phyloP scores from a whole-genome alignment of 2,797 vertebrate genomes.

The Remorina albescens region DNA sequence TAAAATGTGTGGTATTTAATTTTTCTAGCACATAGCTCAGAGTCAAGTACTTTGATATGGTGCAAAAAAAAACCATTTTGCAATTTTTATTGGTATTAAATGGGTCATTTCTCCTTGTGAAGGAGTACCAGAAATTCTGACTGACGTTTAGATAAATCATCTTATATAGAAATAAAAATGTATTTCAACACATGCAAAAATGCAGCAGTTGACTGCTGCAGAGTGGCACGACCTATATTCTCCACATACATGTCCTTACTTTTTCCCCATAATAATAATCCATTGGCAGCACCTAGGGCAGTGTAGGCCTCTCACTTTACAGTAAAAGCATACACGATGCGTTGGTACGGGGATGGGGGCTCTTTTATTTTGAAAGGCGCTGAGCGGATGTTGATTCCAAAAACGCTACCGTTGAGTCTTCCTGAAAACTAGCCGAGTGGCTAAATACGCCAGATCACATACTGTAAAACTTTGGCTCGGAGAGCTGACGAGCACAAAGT shows the following conservation, averaged over 20 bases:
- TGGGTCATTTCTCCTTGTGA: background rate
- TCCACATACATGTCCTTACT: background rate
- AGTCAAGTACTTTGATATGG: background rate
- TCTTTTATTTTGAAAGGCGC: constrained; percentile 69
- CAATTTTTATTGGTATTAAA: background rate
- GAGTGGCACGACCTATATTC: background rate
- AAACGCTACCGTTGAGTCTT: constrained; percentile 44
- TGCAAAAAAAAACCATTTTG: background rate
- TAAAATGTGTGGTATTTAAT: background rate
- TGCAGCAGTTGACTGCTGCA: background rate
- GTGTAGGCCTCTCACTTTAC: background rate
- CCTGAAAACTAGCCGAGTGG: constrained; percentile 55
- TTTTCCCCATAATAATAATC: background rate
- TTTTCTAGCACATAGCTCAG: background rate
- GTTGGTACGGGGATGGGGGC: accelerated
- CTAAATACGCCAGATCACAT: constrained; percentile 33
- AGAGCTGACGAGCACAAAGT: background rate
- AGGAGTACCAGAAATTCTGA: background rate
- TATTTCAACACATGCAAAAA: background rate
- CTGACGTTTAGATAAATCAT: background rate
- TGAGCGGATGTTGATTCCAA: constrained; percentile 75
- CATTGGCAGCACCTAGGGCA: no score
- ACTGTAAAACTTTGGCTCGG: constrained; percentile 23
- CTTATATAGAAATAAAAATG: background rate
- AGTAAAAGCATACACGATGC: background rate